Evolutionary conservation across 2,113 vertebrate species (phyloP).

Genomic region (Vombatus ursinus): DNA sequence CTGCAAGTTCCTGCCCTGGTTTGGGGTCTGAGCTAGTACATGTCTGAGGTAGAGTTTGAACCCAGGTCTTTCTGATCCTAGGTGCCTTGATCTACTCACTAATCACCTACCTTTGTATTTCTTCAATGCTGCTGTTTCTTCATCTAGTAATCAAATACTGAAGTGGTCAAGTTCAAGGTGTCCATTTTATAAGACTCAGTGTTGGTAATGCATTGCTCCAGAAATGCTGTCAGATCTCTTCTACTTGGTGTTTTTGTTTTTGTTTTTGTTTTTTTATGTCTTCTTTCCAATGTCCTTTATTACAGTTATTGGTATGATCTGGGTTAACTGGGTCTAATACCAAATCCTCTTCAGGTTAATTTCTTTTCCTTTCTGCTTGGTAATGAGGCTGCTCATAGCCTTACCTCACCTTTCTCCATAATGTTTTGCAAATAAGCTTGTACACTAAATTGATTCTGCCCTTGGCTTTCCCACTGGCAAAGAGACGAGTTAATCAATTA

Average conservation of each 20-base stretch:
- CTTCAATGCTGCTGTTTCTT: background rate
- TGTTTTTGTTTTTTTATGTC: background rate
- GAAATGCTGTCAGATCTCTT: background rate
- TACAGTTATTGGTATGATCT: background rate
- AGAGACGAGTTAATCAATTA: background rate
- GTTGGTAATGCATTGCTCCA: background rate
- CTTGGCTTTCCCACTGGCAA: background rate
- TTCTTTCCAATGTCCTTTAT: background rate
- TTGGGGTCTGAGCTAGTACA: background rate
- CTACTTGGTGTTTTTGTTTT: background rate
- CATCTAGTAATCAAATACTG: background rate
- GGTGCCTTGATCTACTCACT: background rate
- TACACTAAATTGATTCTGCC: background rate
- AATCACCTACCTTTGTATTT: background rate
- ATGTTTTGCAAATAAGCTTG: background rate
- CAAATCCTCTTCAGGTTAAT: background rate
- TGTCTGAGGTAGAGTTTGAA: background rate
- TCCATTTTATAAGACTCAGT: background rate
- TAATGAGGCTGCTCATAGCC: background rate
- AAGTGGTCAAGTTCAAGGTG: background rate
- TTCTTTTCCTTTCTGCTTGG: background rate
- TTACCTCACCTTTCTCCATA: background rate
- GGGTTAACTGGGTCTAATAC: background rate
- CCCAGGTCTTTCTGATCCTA: background rate
- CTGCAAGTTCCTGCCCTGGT: background rate